Base-by-base conservation (phyloP, 2,113 vertebrate species). In the Myiozetetes cayanensis region DNA sequence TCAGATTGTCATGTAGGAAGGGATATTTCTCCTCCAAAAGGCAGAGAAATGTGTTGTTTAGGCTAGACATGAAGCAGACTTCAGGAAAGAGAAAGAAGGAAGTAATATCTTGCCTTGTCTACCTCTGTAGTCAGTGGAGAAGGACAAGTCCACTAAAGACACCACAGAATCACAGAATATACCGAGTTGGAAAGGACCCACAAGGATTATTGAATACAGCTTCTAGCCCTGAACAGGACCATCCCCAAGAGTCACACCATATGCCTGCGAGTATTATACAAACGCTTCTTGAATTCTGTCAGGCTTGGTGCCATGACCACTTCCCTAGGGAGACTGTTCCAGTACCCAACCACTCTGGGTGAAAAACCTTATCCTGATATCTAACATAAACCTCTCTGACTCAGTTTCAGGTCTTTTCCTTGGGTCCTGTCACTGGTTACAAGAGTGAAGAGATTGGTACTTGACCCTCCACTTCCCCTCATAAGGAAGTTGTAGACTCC, bases 1-100 rank as follows among this genome's bases (percentile, higher is more conserved):
- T 55, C 33, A 0, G 0, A n/a, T 43, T 44, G 30, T 31, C 0
- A 0, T 8, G 10, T 43, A 56, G 27, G 7, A 85, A 72, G 4
- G 8, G 7, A 27, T 65, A 3, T 65, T 79, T 82, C 23, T 6
- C 50, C 35, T 79, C 35, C 72, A 33, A 61, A 89, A 89, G 8
- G 17, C 33, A 83, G 33, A 79, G 25, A 73, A 73, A 56, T 24
- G 9, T 12, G 2, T 12, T 49, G 3, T 1, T 73, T 62, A 58
- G 14, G 39, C 4, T 7, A 68, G 46, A 66, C 24, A 56, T 2
- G 19, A 44, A 72, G 20, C 3, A 8, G 27, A 30, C 15, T 79
- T 53, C 15, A 23, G 20, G 56, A 72, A 85, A 63, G 23, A 71
- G 19, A 52, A 75, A 76, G 41, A n/a, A 39, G 22, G 31, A 49